These are phyloP conservation scores for Anolis sagrei DNA, from an alignment of 2,113 vertebrate genomes.

Conservation along the genomic window DNA sequence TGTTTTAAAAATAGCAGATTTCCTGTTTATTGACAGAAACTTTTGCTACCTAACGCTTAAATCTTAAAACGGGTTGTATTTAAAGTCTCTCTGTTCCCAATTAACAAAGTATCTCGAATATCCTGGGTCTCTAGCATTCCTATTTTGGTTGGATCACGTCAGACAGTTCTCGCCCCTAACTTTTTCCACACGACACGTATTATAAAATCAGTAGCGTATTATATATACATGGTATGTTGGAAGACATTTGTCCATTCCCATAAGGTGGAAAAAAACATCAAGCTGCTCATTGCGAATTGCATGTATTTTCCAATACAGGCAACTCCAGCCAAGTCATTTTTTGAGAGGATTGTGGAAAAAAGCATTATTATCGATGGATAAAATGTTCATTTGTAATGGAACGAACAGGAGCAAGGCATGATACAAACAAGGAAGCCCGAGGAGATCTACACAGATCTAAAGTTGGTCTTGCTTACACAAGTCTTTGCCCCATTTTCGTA, in stretches of 20 bases:
- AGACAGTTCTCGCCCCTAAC: conserved; percentile 15
- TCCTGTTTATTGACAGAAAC: not conserved
- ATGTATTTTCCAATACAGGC: conserved; percentile 65
- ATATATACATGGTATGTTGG: not conserved
- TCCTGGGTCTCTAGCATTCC: conserved; percentile 28
- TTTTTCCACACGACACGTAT: conserved; percentile 22
- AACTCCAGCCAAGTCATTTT: conserved; percentile 53
- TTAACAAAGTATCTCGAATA: conserved; percentile 31
- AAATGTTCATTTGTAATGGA: conserved; percentile 29
- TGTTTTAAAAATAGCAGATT: not conserved
- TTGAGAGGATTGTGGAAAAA: conserved; percentile 68
- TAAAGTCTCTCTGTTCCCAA: conserved; percentile 40
- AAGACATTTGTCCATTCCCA: conserved; percentile 35
- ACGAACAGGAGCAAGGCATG: conserved; percentile 27
- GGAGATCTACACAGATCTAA: conserved; percentile 52
- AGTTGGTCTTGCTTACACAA: not conserved
- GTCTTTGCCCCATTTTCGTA: conserved; percentile 32
- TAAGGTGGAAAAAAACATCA: conserved; percentile 38
- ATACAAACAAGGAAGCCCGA: conserved; percentile 52
- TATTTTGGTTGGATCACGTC: not conserved
- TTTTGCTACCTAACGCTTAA: conserved; percentile 6
- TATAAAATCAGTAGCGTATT: conserved; percentile 30
- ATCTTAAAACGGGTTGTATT: conserved; percentile 17
- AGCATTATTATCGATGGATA: conserved; percentile 50
- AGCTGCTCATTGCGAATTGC: conserved; percentile 47